Percentiles rank a stretch among this genome's conserved stretches.
These are phyloP conservation scores for Cydia amplana DNA, from an alignment of 1,140 invertebrate species.

Conservation along the genomic window DNA sequence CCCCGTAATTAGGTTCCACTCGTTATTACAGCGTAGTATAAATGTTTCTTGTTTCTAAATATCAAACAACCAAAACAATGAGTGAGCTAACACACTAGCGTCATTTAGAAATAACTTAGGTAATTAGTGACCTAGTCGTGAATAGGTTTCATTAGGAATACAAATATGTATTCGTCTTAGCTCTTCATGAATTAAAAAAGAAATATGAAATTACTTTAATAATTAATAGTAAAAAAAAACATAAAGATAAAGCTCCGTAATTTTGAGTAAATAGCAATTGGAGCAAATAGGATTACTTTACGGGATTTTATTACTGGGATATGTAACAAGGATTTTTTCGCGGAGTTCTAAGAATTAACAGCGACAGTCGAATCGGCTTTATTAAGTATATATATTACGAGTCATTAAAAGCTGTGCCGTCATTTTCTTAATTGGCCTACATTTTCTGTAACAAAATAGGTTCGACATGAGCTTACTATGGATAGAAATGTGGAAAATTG, in stretches of 20 bases:
- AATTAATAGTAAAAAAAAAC: no score
- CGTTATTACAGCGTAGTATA: not conserved
- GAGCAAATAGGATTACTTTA: no score
- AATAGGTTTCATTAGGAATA: not conserved
- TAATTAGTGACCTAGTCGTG: slow-evolving; percentile 11
- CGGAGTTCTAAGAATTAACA: not conserved
- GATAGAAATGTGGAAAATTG: slow-evolving; percentile 23
- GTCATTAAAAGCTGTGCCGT: slow-evolving; percentile 20
- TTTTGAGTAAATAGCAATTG: no score
- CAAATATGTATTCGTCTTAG: not conserved
- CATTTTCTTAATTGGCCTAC: slow-evolving; percentile 30
- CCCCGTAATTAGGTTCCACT: slow-evolving; percentile 19
- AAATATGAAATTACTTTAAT: not conserved
- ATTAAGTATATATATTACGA: slow-evolving; percentile 5
- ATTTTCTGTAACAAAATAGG: slow-evolving; percentile 21
- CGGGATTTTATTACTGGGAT: no score
- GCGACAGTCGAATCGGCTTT: not conserved
- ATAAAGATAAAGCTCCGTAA: no score
- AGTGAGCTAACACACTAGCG: not conserved
- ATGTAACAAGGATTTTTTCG: not conserved
- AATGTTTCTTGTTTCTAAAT: slow-evolving; percentile 30
- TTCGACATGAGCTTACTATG: not conserved
- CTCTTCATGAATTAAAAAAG: not conserved
- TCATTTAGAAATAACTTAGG: not conserved
- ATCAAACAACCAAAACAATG: slow-evolving; percentile 29